These are phyloP conservation scores for Contarinia nasturtii DNA, from an alignment of 1,140 invertebrate species.

Conservation along the genomic window DNA sequence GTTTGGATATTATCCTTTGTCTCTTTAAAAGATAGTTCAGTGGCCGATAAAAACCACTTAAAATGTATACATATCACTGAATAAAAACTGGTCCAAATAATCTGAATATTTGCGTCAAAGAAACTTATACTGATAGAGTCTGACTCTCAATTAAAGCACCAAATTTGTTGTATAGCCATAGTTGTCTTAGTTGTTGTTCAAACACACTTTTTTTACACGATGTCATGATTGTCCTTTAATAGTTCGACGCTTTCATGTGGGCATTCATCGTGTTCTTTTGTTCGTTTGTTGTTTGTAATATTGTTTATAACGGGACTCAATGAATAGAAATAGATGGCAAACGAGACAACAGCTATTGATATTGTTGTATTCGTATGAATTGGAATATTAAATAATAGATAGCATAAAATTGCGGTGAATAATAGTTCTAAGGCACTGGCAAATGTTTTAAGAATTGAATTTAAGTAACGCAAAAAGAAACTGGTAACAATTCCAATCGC, in stretches of 20 bases:
- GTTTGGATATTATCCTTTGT: no score
- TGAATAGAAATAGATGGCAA: constrained; percentile 71
- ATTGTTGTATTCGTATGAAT: constrained; percentile 66
- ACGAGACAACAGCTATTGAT: constrained; percentile 66
- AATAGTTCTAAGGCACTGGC: constrained; percentile 84
- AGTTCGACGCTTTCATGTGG: neutral
- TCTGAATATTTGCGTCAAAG: no score
- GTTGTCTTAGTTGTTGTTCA: no score
- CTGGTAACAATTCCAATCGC: constrained; percentile 84
- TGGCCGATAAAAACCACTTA: no score
- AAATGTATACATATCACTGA: no score
- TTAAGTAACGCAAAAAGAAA: constrained; percentile 81
- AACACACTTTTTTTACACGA: no score
- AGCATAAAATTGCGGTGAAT: constrained; percentile 78
- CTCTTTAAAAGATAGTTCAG: no score
- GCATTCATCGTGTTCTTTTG: neutral
- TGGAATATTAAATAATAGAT: constrained; percentile 72
- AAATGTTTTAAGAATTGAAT: constrained; percentile 93
- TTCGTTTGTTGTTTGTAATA: constrained; percentile 10
- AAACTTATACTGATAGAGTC: no score
- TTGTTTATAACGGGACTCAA: constrained; percentile 64
- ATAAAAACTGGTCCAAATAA: no score
- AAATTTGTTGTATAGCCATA: no score
- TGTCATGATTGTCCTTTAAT: neutral
- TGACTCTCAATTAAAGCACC: no score